Percentiles rank a stretch among this genome's conserved stretches.
These are phyloP conservation scores for Acanthopleura granulata DNA, from an alignment of 2,888 invertebrate genomes.

Conservation along the genomic window DNA sequence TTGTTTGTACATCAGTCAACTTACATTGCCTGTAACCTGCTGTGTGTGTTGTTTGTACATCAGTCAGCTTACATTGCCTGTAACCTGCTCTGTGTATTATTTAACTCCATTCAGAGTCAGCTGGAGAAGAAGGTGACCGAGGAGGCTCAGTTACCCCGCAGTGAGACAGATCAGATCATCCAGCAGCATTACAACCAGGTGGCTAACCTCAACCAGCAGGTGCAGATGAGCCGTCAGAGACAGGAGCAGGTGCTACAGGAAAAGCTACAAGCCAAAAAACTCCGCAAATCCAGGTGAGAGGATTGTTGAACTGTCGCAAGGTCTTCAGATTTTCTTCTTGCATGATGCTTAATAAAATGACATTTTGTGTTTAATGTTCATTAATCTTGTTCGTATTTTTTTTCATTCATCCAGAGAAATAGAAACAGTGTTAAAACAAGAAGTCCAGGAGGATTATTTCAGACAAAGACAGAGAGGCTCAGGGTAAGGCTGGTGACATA, in stretches of 20 bases:
- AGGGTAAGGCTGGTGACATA: constrained; percentile 52
- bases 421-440: constrained; percentile 49
- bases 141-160: constrained; percentile 35
- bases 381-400: no score
- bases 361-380: no score
- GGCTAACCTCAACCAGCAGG: constrained; percentile 49
- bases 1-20: no score
- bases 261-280: constrained; percentile 58
- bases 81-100: not conserved
- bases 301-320: no score
- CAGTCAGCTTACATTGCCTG: not conserved
- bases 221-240: constrained; percentile 50
- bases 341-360: no score
- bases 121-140: constrained; percentile 42
- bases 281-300: constrained; percentile 51
- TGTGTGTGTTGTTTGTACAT: no score
- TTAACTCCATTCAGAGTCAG: constrained; percentile 39
- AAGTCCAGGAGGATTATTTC: constrained; percentile 49
- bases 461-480: constrained; percentile 50
- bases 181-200: constrained; percentile 59
- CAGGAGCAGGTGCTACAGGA: constrained; percentile 60
- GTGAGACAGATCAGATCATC: constrained; percentile 51
- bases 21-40: no score
- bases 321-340: no score
- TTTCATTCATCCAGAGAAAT: constrained; percentile 48